Evolutionary conservation across 2,888 invertebrate genomes (phyloP), one percentile per base, ranked within the genome.

Genomic region (Andricus curvator): DNA sequence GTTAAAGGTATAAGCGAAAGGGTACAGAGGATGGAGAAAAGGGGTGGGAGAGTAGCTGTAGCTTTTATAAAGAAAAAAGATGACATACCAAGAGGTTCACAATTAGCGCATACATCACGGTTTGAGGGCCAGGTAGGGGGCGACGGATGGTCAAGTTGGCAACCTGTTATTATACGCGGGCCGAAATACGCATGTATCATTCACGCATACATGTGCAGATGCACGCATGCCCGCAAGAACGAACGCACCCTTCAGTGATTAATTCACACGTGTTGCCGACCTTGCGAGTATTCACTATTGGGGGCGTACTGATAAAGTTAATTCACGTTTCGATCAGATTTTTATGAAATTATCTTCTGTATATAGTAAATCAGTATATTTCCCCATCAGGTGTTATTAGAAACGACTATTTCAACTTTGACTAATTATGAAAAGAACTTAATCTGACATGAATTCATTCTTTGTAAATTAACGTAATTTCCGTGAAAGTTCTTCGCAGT

Each of bases 51-150:
- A 78, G 33, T 56, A 74, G 74, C 51, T 74, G 56, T 74, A 74
- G 56, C 74, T 74, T 74, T 74, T 74, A 33, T 56, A 74, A 56
- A 33, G 56, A 79, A 83, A 83, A 82, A 82, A 82, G 80, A 84
- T 84, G 83, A 84, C 80, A 82, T 82, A 79, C 56, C 74, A 33
- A 86, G 85, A 88, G 89, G 89, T 88, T 88, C 88, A 88, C 89
- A 91, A 91, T 91, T 91, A 91, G 89, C 90, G 89, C 90, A 90
- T 91, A 90, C 90, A 91, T 91, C 91, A 91, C 85, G 85, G 88
- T 86, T 83, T 84, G 87, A 88, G 87, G 89, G 85, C 85, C 87
- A 81, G 81, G 79, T 76, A 84, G 84, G 84, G 84, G 85, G 83
- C 82, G 87, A 84, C 84, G 85, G 88, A 83, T 83, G 86, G 86